Evolutionary conservation across 1,140 invertebrate genomes (phyloP).

Genomic region (Lepidurus packardi): DNA sequence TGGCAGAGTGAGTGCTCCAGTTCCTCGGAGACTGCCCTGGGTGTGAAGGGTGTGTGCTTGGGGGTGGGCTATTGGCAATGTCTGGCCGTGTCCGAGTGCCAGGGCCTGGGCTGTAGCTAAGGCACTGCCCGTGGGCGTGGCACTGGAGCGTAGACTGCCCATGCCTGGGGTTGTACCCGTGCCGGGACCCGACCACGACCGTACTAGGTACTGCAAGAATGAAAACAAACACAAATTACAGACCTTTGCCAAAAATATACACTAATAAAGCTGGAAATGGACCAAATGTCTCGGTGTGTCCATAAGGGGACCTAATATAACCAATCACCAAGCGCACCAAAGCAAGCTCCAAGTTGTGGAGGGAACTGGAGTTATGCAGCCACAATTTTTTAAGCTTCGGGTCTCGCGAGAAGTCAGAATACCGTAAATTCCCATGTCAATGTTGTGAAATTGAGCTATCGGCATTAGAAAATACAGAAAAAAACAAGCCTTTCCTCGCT

Average conservation of each 20-base stretch:
- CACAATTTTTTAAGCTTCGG: neutral
- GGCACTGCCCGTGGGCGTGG: slow-evolving; percentile 13
- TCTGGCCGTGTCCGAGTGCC: slow-evolving; percentile 32
- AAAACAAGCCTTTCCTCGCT: slow-evolving; percentile 21
- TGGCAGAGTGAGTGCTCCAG: slow-evolving; percentile 32
- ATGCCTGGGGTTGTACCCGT: slow-evolving; percentile 9
- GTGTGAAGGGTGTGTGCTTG: slow-evolving; percentile 41
- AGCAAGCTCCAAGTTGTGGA: slow-evolving; percentile 12
- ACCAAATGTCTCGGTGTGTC: neutral
- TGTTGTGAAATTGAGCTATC: neutral
- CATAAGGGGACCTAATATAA: neutral
- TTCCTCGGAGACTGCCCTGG: slow-evolving; percentile 30
- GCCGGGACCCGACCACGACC: slow-evolving; percentile 2
- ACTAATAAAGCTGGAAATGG: neutral
- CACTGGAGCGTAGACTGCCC: slow-evolving; percentile 26
- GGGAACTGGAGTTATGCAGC: neutral
- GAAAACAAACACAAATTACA: neutral
- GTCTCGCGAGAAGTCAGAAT: neutral
- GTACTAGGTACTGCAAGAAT: slow-evolving; percentile 3
- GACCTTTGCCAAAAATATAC: neutral
- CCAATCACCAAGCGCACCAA: slow-evolving; percentile 13
- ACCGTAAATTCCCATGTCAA: neutral
- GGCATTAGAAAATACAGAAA: neutral
- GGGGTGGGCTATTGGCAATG: slow-evolving; percentile 47
- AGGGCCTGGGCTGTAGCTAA: slow-evolving; percentile 31